Conservation (phyloP, 2,888 invertebrate species). For the Tuberolachnus salignus region DNA sequence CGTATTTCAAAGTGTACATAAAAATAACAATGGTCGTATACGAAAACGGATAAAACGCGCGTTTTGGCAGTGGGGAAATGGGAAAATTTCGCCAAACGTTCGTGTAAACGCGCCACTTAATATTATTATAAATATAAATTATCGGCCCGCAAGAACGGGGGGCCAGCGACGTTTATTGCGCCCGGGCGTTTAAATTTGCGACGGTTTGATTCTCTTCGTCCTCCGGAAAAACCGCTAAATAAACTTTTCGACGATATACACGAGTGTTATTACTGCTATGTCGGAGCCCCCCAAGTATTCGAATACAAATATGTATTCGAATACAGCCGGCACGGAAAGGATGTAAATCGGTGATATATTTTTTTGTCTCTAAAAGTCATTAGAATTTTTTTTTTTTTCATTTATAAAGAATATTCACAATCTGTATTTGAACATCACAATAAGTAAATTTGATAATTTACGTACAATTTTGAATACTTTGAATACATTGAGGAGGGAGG, state of each 20-base stretch:
- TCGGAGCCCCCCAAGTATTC: too few relatives aligned
- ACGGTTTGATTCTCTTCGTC: conserved; percentile 46
- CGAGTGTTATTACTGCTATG: too few relatives aligned
- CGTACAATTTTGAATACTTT: too few relatives aligned
- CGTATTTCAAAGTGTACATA: neutral
- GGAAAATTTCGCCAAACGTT: conserved; percentile 21
- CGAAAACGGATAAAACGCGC: neutral
- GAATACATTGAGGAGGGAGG: too few relatives aligned
- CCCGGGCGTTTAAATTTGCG: conserved; percentile 27
- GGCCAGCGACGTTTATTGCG: conserved; percentile 41
- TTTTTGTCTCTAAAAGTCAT: too few relatives aligned
- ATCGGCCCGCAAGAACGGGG: conserved; percentile 7
- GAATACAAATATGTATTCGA: too few relatives aligned
- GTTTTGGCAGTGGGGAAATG: neutral
- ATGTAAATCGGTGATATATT: too few relatives aligned
- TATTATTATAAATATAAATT: neutral
- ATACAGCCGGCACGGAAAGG: too few relatives aligned
- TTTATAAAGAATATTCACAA: too few relatives aligned
- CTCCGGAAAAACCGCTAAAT: conserved; percentile 36
- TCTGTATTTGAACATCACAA: too few relatives aligned
- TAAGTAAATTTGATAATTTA: too few relatives aligned
- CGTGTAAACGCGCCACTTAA: neutral
- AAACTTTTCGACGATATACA: conserved; percentile 34
- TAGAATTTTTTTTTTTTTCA: too few relatives aligned
- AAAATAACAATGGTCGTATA: neutral